These are phyloP conservation scores for Temnothorax nylanderi DNA, from an alignment of 1,140 invertebrate genomes.

Conservation along the genomic window DNA sequence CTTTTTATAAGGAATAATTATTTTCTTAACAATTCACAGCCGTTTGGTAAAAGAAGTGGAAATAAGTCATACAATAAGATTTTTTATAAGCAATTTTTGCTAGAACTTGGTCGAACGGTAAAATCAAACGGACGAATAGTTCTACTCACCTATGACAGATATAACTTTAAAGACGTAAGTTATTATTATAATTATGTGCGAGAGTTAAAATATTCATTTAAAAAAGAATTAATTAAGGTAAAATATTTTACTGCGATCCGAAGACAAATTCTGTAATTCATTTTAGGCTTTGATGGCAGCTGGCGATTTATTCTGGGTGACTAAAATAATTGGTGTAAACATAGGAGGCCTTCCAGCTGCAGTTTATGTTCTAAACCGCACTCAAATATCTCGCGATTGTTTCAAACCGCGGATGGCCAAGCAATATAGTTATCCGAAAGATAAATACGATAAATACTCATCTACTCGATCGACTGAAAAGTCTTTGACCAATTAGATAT, in stretches of 20 bases:
- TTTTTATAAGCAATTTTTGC: conserved; percentile 85
- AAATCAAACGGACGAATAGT: conserved; percentile 84
- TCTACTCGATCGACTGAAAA: not conserved
- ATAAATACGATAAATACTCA: not conserved
- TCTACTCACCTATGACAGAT: conserved; percentile 87
- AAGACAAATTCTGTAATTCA: conserved; percentile 28
- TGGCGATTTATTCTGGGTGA: conserved; percentile 75
- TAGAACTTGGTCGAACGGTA: conserved; percentile 85
- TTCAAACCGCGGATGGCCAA: conserved; percentile 50
- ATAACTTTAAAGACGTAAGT: conserved; percentile 80
- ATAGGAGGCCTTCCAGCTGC: conserved; percentile 81
- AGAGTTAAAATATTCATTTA: not conserved
- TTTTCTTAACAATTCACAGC: conserved; percentile 76
- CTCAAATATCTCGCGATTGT: conserved; percentile 61
- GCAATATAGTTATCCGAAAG: not conserved
- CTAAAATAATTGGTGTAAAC: conserved; percentile 79
- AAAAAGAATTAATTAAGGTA: not conserved
- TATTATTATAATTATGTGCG: not conserved
- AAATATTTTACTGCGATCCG: conserved; percentile 6
- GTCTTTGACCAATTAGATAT: not conserved
- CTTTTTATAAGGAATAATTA: not conserved
- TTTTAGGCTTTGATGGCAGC: conserved; percentile 75
- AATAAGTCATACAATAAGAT: conserved; percentile 84
- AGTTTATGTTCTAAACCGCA: conserved; percentile 80
- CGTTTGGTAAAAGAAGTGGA: conserved; percentile 87